These are phyloP conservation scores for Platyscapa corneri DNA, from an alignment of 1,140 invertebrate genomes.

Conservation along the genomic window DNA sequence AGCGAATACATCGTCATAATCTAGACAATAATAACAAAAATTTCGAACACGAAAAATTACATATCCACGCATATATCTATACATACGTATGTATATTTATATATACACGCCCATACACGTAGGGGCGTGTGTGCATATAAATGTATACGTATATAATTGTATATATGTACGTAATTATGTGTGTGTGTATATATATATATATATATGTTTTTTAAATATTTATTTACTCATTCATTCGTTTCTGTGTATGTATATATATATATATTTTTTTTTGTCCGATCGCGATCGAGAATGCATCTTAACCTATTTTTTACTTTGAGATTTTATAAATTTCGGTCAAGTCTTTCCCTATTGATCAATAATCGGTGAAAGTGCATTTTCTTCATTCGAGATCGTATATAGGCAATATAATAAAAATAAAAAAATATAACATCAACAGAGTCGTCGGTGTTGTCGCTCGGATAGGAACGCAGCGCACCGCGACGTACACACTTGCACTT, in stretches of 20 bases:
- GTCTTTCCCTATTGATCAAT: not conserved
- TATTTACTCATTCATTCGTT: constrained; percentile 41
- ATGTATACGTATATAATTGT: constrained; percentile 44
- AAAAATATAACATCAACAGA: constrained; percentile 74
- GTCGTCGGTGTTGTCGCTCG: constrained; percentile 64
- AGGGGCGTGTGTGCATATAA: not conserved
- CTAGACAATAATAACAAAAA: constrained; percentile 72
- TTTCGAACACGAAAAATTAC: constrained; percentile 62
- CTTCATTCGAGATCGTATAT: constrained; percentile 23
- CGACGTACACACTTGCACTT: constrained; percentile 59
- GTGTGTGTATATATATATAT: constrained; percentile 44
- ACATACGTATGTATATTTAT: constrained; percentile 32
- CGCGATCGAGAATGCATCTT: constrained; percentile 46
- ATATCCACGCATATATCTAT: constrained; percentile 45
- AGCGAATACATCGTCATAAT: constrained; percentile 62
- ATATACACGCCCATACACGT: constrained; percentile 27
- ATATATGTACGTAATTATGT: too few relatives aligned
- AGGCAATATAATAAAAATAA: constrained; percentile 70
- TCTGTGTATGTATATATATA: constrained; percentile 32
- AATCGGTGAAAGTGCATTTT: constrained; percentile 21
- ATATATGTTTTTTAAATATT: constrained; percentile 29
- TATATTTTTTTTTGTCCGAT: constrained; percentile 41
- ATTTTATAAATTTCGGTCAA: not conserved
- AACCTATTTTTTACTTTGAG: constrained; percentile 36
- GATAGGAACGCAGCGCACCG: constrained; percentile 57